These are phyloP conservation scores for Cephalopachus bancanus DNA, from an alignment of 2,797 vertebrate species.

Conservation along the genomic window DNA sequence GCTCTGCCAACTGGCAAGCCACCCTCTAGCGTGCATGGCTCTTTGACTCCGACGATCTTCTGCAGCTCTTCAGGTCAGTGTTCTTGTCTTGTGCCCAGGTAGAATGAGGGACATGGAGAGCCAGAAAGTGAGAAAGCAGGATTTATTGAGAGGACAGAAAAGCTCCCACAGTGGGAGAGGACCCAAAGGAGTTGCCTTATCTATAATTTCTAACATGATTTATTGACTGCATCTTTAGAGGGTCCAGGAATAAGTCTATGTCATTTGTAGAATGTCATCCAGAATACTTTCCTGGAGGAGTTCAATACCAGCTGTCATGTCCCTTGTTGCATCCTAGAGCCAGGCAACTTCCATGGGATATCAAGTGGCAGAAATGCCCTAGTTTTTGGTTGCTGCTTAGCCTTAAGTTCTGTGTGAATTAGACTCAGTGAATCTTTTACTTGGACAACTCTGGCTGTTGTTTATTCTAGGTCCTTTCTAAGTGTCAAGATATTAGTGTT, in stretches of 20 bases:
- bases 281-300: not conserved
- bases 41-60: too few species aligned
- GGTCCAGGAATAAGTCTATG: not conserved
- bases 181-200: not conserved
- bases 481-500: not conserved
- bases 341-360: not conserved
- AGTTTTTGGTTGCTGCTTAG: not conserved
- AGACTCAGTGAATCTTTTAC: not conserved
- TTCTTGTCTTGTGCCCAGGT: too few species aligned
- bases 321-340: not conserved
- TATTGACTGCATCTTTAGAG: not conserved
- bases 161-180: too few species aligned
- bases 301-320: slow-evolving; percentile 23
- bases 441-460: not conserved
- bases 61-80: too few species aligned
- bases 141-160: too few species aligned
- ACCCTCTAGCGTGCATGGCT: too few species aligned
- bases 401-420: not conserved
- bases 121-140: too few species aligned
- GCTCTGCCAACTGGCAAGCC: too few species aligned
- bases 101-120: too few species aligned
- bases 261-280: not conserved
- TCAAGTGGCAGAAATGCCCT: not conserved
- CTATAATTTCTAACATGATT: not conserved
- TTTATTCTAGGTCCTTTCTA: not conserved